These are phyloP conservation scores for Synanceia verrucosa DNA, from an alignment of 2,797 vertebrate genomes.

Conservation along the genomic window DNA sequence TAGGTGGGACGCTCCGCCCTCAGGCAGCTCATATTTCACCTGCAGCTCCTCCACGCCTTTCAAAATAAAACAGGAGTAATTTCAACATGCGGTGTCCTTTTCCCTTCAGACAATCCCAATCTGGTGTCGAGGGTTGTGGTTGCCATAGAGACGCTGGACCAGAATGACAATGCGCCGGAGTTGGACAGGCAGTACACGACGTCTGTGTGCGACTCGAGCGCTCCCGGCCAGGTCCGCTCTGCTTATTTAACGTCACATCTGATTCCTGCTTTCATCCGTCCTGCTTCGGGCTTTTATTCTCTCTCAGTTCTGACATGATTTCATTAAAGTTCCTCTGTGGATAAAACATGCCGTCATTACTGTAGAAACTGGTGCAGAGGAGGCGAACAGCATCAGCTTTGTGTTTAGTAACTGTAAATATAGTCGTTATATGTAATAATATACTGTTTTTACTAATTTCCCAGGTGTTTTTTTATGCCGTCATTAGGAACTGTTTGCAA, in stretches of 20 bases:
- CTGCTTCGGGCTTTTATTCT: neutral
- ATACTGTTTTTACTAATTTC: too few species aligned
- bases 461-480: too few species aligned
- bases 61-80: slow-evolving; percentile 4
- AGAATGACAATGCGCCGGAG: slow-evolving; percentile 92
- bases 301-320: neutral
- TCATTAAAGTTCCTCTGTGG: neutral
- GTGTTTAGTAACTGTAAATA: neutral
- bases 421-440: too few species aligned
- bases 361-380: neutral
- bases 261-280: slow-evolving; percentile 2
- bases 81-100: slow-evolving; percentile 43
- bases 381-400: neutral
- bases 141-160: slow-evolving; percentile 90
- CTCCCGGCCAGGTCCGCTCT: slow-evolving; percentile 86
- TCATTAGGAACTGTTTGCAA: too few species aligned
- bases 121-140: slow-evolving; percentile 88
- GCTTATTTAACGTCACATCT: neutral
- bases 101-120: slow-evolving; percentile 86
- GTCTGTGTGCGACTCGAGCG: slow-evolving; percentile 88
- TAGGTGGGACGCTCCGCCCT: slow-evolving; percentile 60
- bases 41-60: slow-evolving; percentile 13
- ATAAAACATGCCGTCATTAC: neutral
- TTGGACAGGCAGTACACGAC: slow-evolving; percentile 87
- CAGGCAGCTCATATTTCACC: slow-evolving; percentile 47